Evolutionary conservation across 2,113 vertebrate species (phyloP).

Genomic region (Scytalopus superciliaris): DNA sequence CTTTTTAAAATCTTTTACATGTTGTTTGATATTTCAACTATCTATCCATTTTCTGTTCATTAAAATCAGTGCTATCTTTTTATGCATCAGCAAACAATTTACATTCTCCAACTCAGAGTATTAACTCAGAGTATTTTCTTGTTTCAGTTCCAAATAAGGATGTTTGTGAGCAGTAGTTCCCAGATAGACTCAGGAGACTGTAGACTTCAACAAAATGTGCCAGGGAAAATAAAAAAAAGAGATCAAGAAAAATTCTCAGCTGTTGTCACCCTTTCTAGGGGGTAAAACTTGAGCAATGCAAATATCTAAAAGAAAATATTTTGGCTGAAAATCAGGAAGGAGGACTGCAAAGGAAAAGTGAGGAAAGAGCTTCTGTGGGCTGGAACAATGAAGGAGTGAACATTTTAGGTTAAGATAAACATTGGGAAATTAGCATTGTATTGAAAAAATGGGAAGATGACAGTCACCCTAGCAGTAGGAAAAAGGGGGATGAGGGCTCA

Average conservation of each 20-base stretch:
- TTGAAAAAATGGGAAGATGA: not conserved
- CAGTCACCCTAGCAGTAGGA: not conserved
- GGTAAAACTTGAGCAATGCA: not conserved
- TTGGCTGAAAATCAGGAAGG: not conserved
- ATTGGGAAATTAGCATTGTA: not conserved
- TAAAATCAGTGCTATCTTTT: not conserved
- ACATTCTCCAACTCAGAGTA: not conserved
- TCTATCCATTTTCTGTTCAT: not conserved
- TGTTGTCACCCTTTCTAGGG: not conserved
- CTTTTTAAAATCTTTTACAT: not conserved
- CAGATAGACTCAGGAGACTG: not conserved
- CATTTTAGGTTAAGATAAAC: not conserved
- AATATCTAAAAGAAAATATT: not conserved
- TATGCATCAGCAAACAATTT: not conserved
- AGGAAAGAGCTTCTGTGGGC: not conserved
- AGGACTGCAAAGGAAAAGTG: not conserved
- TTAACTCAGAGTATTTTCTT: not conserved
- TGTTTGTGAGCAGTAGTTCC: not conserved
- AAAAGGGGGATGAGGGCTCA: not conserved
- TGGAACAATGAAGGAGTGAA: not conserved
- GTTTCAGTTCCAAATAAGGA: not conserved
- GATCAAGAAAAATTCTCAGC: not conserved
- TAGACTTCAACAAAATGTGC: not conserved
- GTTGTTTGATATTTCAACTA: not conserved
- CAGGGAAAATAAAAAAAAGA: not conserved